Evolutionary conservation across 2,888 invertebrate genomes (phyloP), one percentile per base, ranked within the genome.

Genomic region (Chorisops tibialis): DNA sequence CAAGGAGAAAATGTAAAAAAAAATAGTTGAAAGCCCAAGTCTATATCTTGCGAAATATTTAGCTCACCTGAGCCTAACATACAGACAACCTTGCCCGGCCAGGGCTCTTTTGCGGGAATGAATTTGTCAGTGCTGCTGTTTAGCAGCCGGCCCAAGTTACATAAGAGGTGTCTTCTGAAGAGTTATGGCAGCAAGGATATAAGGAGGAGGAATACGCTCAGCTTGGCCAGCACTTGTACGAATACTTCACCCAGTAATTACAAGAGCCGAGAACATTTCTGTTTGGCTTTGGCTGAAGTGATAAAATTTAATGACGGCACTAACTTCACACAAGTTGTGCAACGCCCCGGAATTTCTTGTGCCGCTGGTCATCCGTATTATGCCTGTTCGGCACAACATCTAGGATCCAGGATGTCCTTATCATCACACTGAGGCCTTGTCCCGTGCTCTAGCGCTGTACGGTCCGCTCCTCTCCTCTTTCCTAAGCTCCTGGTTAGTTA

Each of bases 271-370:
- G 43, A 56, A 56, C 43, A 43, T 56, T 56, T 35, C 43, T 56
- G 43, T 12, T 54, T 56, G 45, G 56, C 56, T 43, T 43, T 30
- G 35, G 16, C 16, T 56, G 30, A 56, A 56, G 56, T 43, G 56
- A 56, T 56, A 56, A 56, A 56, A 56, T 43, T 56, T 56, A 56
- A 56, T 56, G 56, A 56, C 43, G 56, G 43, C 43, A 56, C 43
- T 56, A 56, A 56, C 43, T 56, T 24, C 22, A 56, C 56, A 35
- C 43, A 22, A n/a, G n/a, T 22, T 56, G 18, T 30, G 21, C 56
- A 39, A n/a, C 14, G 43, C 9, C 22, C 18, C 11, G 22, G 22
- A 43, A 16, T 24, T n/a, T 16, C 30, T n/a, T 5, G 35, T 14
- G n/a, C 30, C 45, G 45, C 43, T 45, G n/a, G 35, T 43, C 45